phyloP scores from a whole-genome alignment of 2,113 vertebrate species.

The Misgurnus mizolepis region DNA sequence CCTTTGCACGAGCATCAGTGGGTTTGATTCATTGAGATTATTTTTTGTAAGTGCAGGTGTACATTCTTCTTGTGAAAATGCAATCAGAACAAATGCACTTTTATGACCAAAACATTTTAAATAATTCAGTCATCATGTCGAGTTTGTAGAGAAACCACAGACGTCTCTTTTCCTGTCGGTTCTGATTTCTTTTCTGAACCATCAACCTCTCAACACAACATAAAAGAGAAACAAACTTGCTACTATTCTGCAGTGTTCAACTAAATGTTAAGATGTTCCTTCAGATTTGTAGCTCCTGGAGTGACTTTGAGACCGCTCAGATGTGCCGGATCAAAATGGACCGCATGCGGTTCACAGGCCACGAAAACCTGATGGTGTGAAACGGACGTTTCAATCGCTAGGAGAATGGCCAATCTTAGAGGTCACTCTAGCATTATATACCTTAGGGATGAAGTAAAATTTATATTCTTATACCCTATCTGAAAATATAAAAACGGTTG shows the following conservation, averaged over 20 bases:
- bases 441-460: slow-evolving; percentile 20
- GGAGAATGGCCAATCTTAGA: slow-evolving; percentile 14
- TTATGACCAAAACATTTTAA: slow-evolving; percentile 16
- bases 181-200: neutral
- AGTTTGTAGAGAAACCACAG: slow-evolving; percentile 3
- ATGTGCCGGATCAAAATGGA: slow-evolving; percentile 1
- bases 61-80: slow-evolving; percentile 9
- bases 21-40: slow-evolving; percentile 7
- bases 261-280: neutral
- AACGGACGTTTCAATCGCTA: slow-evolving; percentile 10
- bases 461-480: neutral
- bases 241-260: neutral
- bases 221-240: neutral
- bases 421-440: slow-evolving; percentile 22
- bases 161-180: neutral
- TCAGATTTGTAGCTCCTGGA: slow-evolving; percentile 5
- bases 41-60: slow-evolving; percentile 19
- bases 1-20: neutral
- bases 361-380: slow-evolving; percentile 21
- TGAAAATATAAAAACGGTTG: neutral
- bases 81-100: slow-evolving; percentile 10
- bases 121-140: slow-evolving; percentile 30
- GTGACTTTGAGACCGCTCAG: slow-evolving; percentile 11
- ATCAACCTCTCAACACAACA: slow-evolving; percentile 17
- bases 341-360: neutral